Conservation (phyloP, 1,140 invertebrate genomes). For the Argopecten irradians region DNA sequence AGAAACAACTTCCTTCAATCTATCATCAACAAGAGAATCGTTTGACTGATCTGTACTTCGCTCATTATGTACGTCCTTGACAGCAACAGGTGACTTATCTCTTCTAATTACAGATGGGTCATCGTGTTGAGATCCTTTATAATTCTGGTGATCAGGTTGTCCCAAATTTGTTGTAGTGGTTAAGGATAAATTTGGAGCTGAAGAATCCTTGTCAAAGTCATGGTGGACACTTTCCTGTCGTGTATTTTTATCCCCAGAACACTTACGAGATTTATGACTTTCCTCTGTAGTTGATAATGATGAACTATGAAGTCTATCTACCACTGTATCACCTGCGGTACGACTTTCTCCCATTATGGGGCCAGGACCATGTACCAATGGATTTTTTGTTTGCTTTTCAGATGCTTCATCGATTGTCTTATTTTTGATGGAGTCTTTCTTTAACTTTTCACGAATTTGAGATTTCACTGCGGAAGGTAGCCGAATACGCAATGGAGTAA, state of each 20-base stretch:
- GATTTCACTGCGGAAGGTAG: neutral
- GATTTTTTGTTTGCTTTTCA: neutral
- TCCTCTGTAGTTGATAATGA: neutral
- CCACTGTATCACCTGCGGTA: neutral
- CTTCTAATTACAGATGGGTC: too few relatives aligned
- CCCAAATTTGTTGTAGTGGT: neutral
- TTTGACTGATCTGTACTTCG: neutral
- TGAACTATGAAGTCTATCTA: neutral
- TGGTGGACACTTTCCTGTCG: neutral
- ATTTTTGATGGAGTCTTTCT: neutral
- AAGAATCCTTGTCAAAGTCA: neutral
- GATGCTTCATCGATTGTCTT: neutral
- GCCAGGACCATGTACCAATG: neutral
- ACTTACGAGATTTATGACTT: neutral
- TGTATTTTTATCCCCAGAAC: neutral
- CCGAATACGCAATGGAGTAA: neutral
- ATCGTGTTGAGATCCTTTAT: neutral
- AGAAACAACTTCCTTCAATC: constrained; percentile 8
- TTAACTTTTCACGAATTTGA: neutral
- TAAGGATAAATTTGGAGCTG: neutral
- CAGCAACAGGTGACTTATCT: neutral
- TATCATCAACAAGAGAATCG: neutral
- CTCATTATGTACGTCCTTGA: neutral
- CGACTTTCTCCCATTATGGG: neutral
- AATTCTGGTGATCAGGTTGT: neutral